Evolutionary conservation across 2,888 invertebrate genomes (phyloP).

Genomic region (Tetrapedia diversipes): DNA sequence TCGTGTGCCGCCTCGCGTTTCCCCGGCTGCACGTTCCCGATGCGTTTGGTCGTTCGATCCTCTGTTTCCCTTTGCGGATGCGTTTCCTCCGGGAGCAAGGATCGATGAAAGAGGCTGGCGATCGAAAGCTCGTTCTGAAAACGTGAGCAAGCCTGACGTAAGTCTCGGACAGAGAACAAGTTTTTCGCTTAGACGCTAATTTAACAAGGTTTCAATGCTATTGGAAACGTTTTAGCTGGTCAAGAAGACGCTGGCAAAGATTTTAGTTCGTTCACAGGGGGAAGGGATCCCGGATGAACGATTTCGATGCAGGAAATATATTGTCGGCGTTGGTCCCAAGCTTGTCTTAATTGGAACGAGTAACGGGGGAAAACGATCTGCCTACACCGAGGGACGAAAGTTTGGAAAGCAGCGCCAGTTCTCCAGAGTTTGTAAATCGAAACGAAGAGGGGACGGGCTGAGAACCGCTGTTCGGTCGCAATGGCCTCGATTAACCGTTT

Average conservation of each 20-base stretch:
- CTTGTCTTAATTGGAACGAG: neutral
- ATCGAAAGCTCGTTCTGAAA: neutral
- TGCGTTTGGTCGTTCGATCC: constrained; percentile 45
- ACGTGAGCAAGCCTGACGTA: no score
- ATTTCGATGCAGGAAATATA: neutral
- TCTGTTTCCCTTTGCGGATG: constrained; percentile 26
- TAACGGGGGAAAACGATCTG: neutral
- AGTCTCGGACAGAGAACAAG: neutral
- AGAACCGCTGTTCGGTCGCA: constrained; percentile 73
- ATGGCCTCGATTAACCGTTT: constrained; percentile 75
- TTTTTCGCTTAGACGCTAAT: neutral
- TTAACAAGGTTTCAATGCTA: no score
- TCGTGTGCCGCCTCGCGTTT: constrained; percentile 57
- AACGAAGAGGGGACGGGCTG: constrained; percentile 52
- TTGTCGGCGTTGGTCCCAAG: neutral
- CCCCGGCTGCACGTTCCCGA: constrained; percentile 43
- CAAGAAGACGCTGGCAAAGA: neutral
- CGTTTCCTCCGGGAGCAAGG: constrained; percentile 16
- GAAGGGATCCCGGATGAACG: neutral
- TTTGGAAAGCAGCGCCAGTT: constrained; percentile 26
- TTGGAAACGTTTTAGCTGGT: neutral
- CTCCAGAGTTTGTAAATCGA: constrained; percentile 14
- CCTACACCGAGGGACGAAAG: neutral
- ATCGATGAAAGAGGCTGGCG: neutral
- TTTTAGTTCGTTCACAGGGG: no score